A percentile compares a stretch with the other conserved stretches of the same genome.
These are phyloP conservation scores for Gymnopithys bicolor DNA, from an alignment of 2,797 vertebrate genomes.

Conservation along the genomic window DNA sequence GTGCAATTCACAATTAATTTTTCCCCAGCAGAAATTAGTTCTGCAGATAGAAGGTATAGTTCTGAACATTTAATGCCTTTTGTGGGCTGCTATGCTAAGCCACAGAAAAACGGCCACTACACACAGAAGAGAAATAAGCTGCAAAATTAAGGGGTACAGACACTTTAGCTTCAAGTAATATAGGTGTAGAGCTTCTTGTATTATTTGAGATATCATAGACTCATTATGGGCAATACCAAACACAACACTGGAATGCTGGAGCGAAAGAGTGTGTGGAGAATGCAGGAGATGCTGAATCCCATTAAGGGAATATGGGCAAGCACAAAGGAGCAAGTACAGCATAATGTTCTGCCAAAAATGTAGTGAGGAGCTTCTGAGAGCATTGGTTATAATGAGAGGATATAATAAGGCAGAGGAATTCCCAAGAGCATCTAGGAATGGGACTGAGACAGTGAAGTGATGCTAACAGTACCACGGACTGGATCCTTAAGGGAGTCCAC, in stretches of 20 bases:
- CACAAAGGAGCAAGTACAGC: not conserved
- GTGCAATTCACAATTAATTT: not conserved
- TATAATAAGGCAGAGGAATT: not conserved
- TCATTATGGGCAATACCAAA: not conserved
- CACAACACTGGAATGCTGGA: not conserved
- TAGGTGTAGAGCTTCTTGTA: not conserved
- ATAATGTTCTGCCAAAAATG: not conserved
- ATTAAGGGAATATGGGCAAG: not conserved
- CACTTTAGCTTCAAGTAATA: not conserved
- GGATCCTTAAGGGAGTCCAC: conserved; percentile 3
- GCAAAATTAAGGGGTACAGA: not conserved
- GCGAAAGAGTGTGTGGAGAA: not conserved
- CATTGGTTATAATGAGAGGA: not conserved
- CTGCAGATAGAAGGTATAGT: not conserved
- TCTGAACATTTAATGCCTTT: not conserved
- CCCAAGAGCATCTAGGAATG: conserved; percentile 19
- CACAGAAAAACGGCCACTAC: not conserved
- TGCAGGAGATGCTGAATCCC: not conserved
- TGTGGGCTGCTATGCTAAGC: not conserved
- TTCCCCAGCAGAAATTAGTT: not conserved
- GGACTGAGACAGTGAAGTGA: not conserved
- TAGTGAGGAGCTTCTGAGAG: not conserved
- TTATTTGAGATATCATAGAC: not conserved
- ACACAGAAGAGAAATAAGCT: not conserved
- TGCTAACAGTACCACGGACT: not conserved